These are phyloP conservation scores for Engystomops pustulosus DNA, from an alignment of 2,113 vertebrate species.

Conservation along the genomic window DNA sequence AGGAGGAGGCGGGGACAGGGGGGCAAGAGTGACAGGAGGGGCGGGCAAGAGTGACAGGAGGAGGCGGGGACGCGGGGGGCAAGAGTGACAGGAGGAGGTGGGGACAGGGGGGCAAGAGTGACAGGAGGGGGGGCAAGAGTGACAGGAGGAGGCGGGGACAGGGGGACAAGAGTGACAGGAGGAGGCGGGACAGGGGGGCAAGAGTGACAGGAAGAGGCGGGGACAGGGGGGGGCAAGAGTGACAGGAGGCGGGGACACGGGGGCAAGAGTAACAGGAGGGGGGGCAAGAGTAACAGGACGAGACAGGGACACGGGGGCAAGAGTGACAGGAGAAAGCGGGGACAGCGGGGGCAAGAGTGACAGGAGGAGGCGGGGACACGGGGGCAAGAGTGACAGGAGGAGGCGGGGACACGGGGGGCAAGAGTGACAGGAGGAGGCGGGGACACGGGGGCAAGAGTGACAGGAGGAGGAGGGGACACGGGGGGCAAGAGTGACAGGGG, in stretches of 20 bases:
- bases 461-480: not conserved
- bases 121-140: not conserved
- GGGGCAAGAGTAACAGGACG: not conserved
- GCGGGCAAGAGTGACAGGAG: not conserved
- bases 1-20: not conserved
- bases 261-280: not conserved
- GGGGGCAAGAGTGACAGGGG: not conserved
- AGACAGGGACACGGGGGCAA: not conserved
- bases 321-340: not conserved
- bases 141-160: not conserved
- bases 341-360: not conserved
- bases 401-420: not conserved
- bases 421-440: not conserved
- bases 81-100: not conserved
- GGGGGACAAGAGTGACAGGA: not conserved
- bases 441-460: not conserved
- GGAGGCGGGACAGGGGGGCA: not conserved
- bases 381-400: not conserved
- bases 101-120: not conserved
- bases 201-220: not conserved
- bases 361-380: not conserved
- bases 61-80: not conserved
- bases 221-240: not conserved
- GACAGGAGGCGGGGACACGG: not conserved
- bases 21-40: not conserved